Percentiles rank a stretch among this genome's conserved stretches.
These are phyloP conservation scores for Melangyna quadrimaculata DNA, from an alignment of 2,888 invertebrate species.

Conservation along the genomic window DNA sequence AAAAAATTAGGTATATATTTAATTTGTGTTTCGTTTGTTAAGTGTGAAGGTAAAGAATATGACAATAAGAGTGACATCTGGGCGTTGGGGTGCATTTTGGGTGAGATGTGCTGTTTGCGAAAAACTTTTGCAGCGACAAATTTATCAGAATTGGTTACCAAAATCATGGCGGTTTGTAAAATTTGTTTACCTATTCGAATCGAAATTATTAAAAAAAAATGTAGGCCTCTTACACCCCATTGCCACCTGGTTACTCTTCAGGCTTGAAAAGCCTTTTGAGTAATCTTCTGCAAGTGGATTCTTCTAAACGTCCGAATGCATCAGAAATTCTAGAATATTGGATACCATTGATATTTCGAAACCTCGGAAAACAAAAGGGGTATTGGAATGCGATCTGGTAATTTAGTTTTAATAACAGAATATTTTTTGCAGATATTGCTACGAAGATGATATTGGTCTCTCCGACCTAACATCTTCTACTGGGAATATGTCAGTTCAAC, in stretches of 20 bases:
- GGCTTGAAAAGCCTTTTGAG: conserved; percentile 84
- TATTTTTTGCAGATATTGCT: conserved; percentile 75
- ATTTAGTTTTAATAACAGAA: neutral
- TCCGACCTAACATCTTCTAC: conserved; percentile 68
- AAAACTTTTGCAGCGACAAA: conserved; percentile 89
- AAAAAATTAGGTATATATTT: too few relatives aligned
- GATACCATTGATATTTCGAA: conserved; percentile 82
- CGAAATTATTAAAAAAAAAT: neutral
- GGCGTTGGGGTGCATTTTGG: conserved; percentile 89
- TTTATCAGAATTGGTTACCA: conserved; percentile 87
- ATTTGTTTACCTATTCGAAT: neutral
- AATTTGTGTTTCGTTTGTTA: conserved; percentile 32
- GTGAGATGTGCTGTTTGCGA: conserved; percentile 87
- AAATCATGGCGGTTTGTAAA: conserved; percentile 85
- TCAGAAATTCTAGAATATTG: conserved; percentile 83
- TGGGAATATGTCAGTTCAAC: conserved; percentile 32
- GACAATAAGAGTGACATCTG: conserved; percentile 90
- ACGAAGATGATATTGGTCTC: conserved; percentile 76
- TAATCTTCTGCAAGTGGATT: conserved; percentile 85
- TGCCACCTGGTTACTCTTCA: conserved; percentile 85
- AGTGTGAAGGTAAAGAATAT: conserved; percentile 89
- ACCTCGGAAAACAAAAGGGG: conserved; percentile 80
- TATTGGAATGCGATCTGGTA: conserved; percentile 57
- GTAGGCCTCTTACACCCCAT: conserved; percentile 86
- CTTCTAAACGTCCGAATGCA: conserved; percentile 84